These are phyloP conservation scores for Apamea crenata DNA, from an alignment of 2,888 invertebrate species.

Conservation along the genomic window DNA sequence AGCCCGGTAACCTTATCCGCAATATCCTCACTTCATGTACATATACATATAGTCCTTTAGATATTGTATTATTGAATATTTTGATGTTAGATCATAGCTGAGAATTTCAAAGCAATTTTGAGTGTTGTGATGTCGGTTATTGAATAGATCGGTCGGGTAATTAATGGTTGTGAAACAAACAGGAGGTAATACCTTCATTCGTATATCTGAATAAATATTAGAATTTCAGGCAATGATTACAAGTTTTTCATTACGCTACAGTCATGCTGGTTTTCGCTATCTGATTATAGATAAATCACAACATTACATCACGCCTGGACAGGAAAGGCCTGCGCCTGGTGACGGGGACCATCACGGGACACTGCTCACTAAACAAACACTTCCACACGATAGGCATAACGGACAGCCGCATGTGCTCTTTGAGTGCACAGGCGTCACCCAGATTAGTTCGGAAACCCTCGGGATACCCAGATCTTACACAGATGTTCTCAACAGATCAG, in stretches of 20 bases:
- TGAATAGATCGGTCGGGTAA: constrained; percentile 9
- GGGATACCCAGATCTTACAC: no score
- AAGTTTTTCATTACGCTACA: background rate
- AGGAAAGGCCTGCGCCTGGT: no score
- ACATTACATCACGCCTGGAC: background rate
- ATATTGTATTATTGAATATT: constrained; percentile 52
- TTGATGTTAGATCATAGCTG: constrained; percentile 42
- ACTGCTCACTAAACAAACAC: no score
- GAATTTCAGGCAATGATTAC: background rate
- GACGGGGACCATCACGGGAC: no score
- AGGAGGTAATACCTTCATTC: no score
- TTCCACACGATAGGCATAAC: no score
- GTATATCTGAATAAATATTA: background rate
- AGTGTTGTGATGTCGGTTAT: constrained; percentile 27
- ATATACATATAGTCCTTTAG: background rate
- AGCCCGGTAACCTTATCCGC: background rate
- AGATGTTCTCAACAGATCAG: no score
- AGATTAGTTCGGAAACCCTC: no score
- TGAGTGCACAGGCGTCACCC: no score
- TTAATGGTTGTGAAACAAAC: background rate
- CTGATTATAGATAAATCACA: background rate
- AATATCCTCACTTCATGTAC: constrained; percentile 24
- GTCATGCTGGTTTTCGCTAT: background rate
- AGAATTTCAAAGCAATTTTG: constrained; percentile 50
- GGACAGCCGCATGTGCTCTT: no score